Conservation (phyloP, 2,888 invertebrate genomes). For the Ophioninae sp. region DNA sequence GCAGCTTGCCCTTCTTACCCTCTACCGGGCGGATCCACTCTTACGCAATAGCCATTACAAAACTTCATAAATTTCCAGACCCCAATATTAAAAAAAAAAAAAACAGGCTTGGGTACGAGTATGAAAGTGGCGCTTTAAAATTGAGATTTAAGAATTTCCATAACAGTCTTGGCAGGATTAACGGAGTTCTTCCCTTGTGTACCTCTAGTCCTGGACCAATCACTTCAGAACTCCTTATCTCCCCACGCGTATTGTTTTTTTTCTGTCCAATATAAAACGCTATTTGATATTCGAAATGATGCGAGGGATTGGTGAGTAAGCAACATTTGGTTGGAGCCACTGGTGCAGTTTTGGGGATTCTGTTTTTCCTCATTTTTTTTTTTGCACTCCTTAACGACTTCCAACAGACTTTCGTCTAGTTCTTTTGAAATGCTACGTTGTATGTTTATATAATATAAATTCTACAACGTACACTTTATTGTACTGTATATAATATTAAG, state of each 20-base stretch:
- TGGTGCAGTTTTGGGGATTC: constrained; percentile 2
- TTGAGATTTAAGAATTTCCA: constrained; percentile 40
- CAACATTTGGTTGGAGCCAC: constrained; percentile 15
- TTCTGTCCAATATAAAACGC: constrained; percentile 20
- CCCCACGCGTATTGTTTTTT: not conserved
- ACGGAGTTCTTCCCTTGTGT: constrained; percentile 19
- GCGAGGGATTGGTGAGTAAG: constrained; percentile 13
- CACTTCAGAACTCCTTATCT: not conserved
- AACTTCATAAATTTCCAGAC: constrained; percentile 71
- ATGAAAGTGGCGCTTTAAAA: constrained; percentile 14
- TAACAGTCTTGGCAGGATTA: constrained; percentile 8
- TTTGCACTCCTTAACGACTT: constrained; percentile 16
- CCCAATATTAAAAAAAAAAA: constrained; percentile 74
- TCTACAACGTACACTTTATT: constrained; percentile 31
- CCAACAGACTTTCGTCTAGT: constrained; percentile 26
- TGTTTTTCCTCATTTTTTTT: constrained; percentile 1
- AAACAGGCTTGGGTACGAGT: constrained; percentile 61
- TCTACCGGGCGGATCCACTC: constrained; percentile 27
- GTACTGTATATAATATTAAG: not conserved
- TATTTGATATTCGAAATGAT: constrained; percentile 23
- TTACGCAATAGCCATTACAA: constrained; percentile 50
- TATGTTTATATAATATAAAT: too few relatives aligned
- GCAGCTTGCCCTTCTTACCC: constrained; percentile 39
- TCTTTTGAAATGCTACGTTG: constrained; percentile 43
- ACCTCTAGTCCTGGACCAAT: constrained; percentile 26